phyloP scores from a whole-genome alignment of 2,113 vertebrate genomes.

The Xiphias gladius region DNA sequence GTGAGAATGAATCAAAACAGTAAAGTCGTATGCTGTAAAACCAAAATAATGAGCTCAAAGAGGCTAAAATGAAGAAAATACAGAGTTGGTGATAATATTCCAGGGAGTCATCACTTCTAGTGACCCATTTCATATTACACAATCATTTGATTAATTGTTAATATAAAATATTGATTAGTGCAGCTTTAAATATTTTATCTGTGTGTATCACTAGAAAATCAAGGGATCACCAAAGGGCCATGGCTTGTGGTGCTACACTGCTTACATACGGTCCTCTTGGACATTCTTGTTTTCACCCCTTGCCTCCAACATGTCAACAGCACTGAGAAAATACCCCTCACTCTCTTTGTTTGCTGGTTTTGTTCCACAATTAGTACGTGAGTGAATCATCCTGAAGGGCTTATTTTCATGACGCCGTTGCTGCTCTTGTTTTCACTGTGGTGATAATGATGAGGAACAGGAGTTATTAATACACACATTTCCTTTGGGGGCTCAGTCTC shows the following conservation, averaged over 20 bases:
- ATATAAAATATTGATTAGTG: neutral
- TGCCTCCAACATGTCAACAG: conserved; percentile 25
- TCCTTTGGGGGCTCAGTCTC: conserved; percentile 63
- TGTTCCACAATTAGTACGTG: conserved; percentile 58
- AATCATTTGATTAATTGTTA: neutral
- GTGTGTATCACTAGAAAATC: neutral
- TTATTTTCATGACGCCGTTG: conserved; percentile 53
- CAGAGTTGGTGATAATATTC: neutral
- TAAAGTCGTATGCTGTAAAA: neutral
- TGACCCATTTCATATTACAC: neutral
- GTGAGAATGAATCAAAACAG: neutral
- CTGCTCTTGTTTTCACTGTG: conserved; percentile 65
- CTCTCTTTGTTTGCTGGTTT: conserved; percentile 35
- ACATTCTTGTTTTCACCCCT: conserved; percentile 15
- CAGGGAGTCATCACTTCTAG: neutral
- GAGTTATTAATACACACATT: conserved; percentile 71
- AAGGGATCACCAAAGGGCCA: neutral
- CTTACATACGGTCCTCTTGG: neutral
- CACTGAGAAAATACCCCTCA: conserved; percentile 24
- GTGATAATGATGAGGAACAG: conserved; percentile 67
- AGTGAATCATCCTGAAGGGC: conserved; percentile 63
- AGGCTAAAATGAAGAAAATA: neutral
- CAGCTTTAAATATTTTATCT: neutral
- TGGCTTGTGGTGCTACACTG: neutral
- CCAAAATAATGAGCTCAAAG: neutral